phyloP scores from a whole-genome alignment of 2,113 vertebrate species.

The Cynopterus brachyotis region DNA sequence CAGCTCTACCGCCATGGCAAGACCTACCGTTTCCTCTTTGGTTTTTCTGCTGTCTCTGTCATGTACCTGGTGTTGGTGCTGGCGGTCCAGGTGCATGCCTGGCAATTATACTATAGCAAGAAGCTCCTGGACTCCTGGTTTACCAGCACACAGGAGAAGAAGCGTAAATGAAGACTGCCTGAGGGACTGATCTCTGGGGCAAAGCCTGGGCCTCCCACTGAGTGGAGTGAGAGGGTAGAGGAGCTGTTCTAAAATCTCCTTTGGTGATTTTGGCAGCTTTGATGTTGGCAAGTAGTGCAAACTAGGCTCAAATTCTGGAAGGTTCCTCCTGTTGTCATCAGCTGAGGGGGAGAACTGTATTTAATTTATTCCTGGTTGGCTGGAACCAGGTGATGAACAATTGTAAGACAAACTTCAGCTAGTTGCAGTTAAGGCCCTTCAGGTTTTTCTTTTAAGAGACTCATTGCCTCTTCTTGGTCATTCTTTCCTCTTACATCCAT shows the following conservation, averaged over 20 bases:
- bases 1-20: slow-evolving; percentile 97
- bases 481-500: background rate
- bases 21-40: slow-evolving; percentile 96
- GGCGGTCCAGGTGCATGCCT: slow-evolving; percentile 94
- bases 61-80: slow-evolving; percentile 95
- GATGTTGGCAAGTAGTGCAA: background rate
- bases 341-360: background rate
- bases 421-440: slow-evolving; percentile 25
- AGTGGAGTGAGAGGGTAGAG: background rate
- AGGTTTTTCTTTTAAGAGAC: slow-evolving; percentile 10
- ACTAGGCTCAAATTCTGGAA: background rate
- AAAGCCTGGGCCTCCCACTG: background rate
- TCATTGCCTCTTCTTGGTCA: background rate
- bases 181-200: background rate
- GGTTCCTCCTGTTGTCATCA: background rate
- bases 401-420: background rate
- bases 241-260: background rate
- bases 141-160: slow-evolving; percentile 96
- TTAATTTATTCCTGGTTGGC: slow-evolving; percentile 43
- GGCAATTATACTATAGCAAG: slow-evolving; percentile 99
- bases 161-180: slow-evolving; percentile 90
- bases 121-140: slow-evolving; percentile 98
- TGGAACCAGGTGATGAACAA: background rate
- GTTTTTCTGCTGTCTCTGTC: slow-evolving; percentile 92
- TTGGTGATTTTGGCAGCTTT: background rate